Conservation (phyloP, 1,140 invertebrate species). For the Sitophilus oryzae region DNA sequence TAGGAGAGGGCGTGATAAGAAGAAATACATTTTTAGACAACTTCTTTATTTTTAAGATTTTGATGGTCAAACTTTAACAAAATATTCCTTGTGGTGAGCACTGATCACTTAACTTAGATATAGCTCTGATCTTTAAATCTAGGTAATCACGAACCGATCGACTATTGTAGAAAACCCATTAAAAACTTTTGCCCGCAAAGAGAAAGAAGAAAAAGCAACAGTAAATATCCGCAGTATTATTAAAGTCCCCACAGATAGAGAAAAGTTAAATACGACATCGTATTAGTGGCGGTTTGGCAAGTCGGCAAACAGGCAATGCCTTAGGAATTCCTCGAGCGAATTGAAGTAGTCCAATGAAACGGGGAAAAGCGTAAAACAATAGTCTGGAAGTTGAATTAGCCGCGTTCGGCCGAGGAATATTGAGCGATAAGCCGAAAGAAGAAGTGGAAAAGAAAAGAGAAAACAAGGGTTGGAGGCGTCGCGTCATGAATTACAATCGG, state of each 20-base stretch:
- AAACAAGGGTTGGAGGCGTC: slow-evolving; percentile 19
- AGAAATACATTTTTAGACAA: no score
- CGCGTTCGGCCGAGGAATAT: slow-evolving; percentile 37
- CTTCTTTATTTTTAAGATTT: no score
- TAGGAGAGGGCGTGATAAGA: no score
- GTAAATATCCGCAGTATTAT: neutral
- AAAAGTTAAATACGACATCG: slow-evolving; percentile 24
- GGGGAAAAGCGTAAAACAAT: slow-evolving; percentile 35
- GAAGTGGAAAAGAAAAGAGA: slow-evolving; percentile 29
- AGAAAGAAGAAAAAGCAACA: neutral
- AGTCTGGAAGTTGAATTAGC: slow-evolving; percentile 40
- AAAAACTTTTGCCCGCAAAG: no score
- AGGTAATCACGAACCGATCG: no score
- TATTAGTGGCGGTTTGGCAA: slow-evolving; percentile 21
- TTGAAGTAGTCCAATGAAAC: slow-evolving; percentile 24
- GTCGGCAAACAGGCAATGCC: slow-evolving; percentile 17
- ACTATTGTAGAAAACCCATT: no score
- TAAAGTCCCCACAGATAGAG: slow-evolving; percentile 6
- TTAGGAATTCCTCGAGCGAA: slow-evolving; percentile 24
- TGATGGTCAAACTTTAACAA: no score
- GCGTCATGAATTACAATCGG: slow-evolving; percentile 25
- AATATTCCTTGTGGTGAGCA: no score
- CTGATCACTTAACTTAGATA: no score
- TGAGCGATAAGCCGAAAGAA: slow-evolving; percentile 34
- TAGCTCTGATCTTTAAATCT: no score